Base-by-base conservation (phyloP, 2,797 vertebrate genomes). In the Mionectes olivaceus region DNA sequence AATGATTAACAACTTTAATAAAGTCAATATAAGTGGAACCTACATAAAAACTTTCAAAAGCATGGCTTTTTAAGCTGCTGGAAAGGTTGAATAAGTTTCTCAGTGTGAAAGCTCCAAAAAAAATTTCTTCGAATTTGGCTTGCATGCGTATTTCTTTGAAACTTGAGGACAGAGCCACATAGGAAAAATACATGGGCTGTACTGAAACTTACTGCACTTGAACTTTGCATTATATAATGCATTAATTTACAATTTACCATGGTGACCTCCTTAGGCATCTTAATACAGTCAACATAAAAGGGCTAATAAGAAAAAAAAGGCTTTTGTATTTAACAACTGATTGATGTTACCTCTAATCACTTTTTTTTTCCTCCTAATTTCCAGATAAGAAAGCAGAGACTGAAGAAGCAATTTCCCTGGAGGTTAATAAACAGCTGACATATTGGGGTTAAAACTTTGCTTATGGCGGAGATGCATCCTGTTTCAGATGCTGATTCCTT, bases 21-120 rank as follows among this genome's bases (percentile, higher is more conserved):
- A 93, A 50, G 57, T 81, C 57, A 65, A 52, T 75, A 41, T 56
- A 92, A 93, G 44, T 67, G 63, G 55, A 96, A 79, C 47, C 63
- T 74, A 68, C 53, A 84, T 56, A 70, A 71, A 87, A 76, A 43
- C 52, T 88, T 92, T 25, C 49, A 83, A 94, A 91, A 89, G 55
- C 64, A 79, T 15, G 32, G 73, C 69, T 83, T 87, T 95, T 79
- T 93, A 83, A 88, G 74, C 47, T 78, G 65, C 61, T 92, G 89
- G 91, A 96, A 96, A 97, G 69, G 84, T 70, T 95, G 79, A 91
- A 52, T 90, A 95, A 92, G 70, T 90, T 95, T 89, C 76, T 96
- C 70, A 91, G 69, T 33, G 47, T 63, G 69, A 90, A 97, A 84
- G 84, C 19, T 95, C 84, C 25, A 95, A 95, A 94, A 77, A 83